Evolutionary conservation across 2,797 vertebrate genomes (phyloP).

Genomic region (Peromyscus attwateri): DNA sequence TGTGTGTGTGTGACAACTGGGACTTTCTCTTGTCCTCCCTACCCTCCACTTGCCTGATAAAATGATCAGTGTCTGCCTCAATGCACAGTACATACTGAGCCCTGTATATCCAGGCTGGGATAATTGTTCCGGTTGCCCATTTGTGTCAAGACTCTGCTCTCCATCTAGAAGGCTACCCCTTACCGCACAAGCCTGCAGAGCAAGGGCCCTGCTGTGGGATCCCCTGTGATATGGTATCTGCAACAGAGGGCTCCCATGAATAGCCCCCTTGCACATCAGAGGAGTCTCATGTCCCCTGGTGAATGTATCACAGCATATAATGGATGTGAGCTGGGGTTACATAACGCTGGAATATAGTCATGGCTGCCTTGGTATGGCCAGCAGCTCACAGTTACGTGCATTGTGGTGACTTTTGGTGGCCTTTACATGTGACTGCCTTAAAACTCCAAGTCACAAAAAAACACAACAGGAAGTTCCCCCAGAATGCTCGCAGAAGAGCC

Average conservation of each 20-base stretch:
- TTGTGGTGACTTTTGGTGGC: neutral
- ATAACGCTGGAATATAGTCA: neutral
- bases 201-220: neutral
- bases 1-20: too few species aligned
- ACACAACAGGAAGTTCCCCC: neutral
- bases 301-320: neutral
- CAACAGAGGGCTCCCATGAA: neutral
- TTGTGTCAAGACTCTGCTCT: neutral
- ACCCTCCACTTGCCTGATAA: neutral
- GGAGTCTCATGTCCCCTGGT: neutral
- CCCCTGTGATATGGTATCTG: fast-evolving
- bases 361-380: neutral
- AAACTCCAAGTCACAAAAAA: neutral
- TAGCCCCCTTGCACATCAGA: fast-evolving
- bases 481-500: neutral
- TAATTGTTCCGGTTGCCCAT: too few species aligned
- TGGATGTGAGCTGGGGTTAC: neutral
- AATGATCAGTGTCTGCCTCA: neutral
- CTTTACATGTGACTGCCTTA: fast-evolving
- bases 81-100: neutral
- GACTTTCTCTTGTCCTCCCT: fast-evolving
- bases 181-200: neutral
- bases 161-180: neutral
- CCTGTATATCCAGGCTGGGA: neutral
- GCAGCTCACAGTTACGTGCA: neutral